Conservation (phyloP, 2,888 invertebrate species). For the Tenthredo livida region DNA sequence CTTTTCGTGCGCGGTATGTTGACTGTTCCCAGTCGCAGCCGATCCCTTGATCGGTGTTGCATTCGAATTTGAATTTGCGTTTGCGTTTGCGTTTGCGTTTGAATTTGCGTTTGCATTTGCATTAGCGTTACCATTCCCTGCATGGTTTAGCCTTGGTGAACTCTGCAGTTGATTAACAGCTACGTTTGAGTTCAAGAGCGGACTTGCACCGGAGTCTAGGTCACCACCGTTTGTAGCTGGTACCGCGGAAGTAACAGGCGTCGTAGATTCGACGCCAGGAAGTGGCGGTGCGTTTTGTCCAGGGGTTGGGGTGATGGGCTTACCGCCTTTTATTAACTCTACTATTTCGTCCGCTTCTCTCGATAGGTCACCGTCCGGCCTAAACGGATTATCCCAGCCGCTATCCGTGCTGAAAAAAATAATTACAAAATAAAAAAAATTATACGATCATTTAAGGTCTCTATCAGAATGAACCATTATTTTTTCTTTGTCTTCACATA, state of each 20-base stretch:
- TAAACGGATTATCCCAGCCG: conserved; percentile 98
- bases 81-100: conserved; percentile 63
- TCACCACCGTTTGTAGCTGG: conserved; percentile 63
- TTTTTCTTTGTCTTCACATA: too few species aligned
- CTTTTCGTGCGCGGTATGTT: conserved; percentile 75
- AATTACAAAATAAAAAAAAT: too few species aligned
- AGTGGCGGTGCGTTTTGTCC: conserved; percentile 80
- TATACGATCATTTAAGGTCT: too few species aligned
- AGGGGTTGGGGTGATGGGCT: conserved; percentile 87
- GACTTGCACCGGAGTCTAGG: conserved; percentile 74
- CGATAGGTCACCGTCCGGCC: conserved; percentile 96
- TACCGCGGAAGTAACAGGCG: conserved; percentile 42
- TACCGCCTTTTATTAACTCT: conserved; percentile 94
- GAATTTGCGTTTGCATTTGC: conserved; percentile 60
- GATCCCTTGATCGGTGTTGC: conserved; percentile 72
- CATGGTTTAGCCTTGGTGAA: conserved; percentile 70
- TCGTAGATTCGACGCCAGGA: conserved; percentile 78
- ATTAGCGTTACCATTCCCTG: conserved; percentile 69
- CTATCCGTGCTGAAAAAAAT: conserved; percentile 91
- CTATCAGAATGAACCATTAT: too few species aligned
- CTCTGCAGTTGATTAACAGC: conserved; percentile 64
- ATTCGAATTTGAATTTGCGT: conserved; percentile 60
- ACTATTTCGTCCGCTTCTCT: conserved; percentile 98
- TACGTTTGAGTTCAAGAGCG: conserved; percentile 69
- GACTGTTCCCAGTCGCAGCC: conserved; percentile 63